Evolutionary conservation across 2,797 vertebrate genomes (phyloP), one percentile per base, ranked within the genome.

Genomic region (Lepus oiostolus): DNA sequence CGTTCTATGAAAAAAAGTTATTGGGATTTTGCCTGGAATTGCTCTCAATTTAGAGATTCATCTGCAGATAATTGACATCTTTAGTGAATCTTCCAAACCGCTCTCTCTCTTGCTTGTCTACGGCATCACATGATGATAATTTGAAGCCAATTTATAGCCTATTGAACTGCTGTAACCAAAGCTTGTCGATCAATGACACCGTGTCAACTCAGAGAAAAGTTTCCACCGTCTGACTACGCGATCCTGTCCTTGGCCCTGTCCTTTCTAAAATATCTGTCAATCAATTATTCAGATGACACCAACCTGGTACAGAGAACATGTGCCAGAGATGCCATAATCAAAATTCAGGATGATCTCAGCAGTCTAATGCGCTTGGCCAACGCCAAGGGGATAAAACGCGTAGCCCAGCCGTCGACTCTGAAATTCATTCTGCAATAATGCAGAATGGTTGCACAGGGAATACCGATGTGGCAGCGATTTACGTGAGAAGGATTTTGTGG

Each of bases 271-370:
- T 65, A 72, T 35, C 76, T 88, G 76, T 90, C 92, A 88, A 90
- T 96, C 92, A 94, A 22, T 96, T 96, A 89, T 90, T 94, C 75
- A 92, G 88, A 92, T 68, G 63, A 92, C 58, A 72, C 62, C 65
- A 88, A 84, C 50, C 71, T 91, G 68, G 50, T 84, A n/a, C 38
- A 32, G 16, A 62, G 7, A 93, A 52, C 17, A 85, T 17, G 3
- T 74, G 80, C 82, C 92, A 70, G 50, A 74, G 67, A 77, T 65
- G 85, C 95, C 58, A 85, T 77, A 90, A 93, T 89, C 88, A 95
- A 89, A 91, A 92, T 91, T 90, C 90, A 92, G 60, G 90, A 92
- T 54, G 65, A 75, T 90, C 90, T 85, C 93, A 88, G 74, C 67
- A n/a, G 47, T 92, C 95, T 87, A 63, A 74, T 60, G 47, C 17